Evolutionary conservation across 2,888 invertebrate species (phyloP).

Genomic region (Drosophila eohydei): DNA sequence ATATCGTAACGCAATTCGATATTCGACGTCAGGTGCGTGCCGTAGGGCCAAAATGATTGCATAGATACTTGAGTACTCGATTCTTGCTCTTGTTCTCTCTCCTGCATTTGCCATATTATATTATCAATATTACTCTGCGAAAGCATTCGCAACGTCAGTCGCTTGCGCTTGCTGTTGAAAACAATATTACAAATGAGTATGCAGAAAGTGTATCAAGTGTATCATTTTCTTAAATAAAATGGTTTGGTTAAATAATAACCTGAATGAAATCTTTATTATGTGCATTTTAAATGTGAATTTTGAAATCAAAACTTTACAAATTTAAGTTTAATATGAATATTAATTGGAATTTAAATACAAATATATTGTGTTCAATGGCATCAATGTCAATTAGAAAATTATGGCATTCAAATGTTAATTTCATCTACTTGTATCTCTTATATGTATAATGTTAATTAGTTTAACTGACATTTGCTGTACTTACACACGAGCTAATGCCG

Average conservation of each 20-base stretch:
- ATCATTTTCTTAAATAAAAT: not conserved
- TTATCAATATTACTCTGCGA: conserved; percentile 28
- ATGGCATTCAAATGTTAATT: not conserved
- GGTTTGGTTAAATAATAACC: not conserved
- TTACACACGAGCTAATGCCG: not conserved
- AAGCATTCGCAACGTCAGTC: conserved; percentile 18
- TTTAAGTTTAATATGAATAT: not conserved
- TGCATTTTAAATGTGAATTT: not conserved
- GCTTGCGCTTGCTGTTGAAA: no score
- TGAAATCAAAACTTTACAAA: not conserved
- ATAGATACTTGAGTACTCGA: conserved; percentile 18
- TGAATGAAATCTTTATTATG: not conserved
- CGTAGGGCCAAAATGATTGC: conserved; percentile 14
- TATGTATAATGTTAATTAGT: not conserved
- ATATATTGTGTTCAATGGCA: not conserved
- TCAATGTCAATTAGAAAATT: not conserved
- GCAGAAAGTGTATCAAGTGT: no score
- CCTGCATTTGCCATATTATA: conserved; percentile 32
- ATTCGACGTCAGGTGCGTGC: conserved; percentile 45
- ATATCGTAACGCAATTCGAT: conserved; percentile 40
- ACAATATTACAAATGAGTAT: not conserved
- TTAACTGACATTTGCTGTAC: not conserved
- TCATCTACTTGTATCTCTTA: not conserved
- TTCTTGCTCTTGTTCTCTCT: not conserved
- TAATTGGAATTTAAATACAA: not conserved